A percentile compares a stretch with the other conserved stretches of the same genome.
Conservation (phyloP, 2,797 vertebrate genomes). For the Enteromius mattozi region DNA sequence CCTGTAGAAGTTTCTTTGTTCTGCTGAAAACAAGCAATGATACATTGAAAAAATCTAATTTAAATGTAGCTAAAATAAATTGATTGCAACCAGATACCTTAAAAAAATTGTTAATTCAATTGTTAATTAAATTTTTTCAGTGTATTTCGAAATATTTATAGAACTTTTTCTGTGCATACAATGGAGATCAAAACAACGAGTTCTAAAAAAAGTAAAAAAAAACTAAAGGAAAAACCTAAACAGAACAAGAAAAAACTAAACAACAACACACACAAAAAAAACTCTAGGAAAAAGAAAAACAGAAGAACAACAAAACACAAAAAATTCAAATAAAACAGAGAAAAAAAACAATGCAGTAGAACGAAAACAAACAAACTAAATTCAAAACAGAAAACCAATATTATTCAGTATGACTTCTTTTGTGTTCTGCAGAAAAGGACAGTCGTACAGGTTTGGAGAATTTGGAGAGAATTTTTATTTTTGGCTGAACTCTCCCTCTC, state of each 20-base stretch:
- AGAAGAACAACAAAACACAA: not conserved
- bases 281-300: not conserved
- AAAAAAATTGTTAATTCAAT: too few relatives aligned
- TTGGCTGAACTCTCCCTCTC: not conserved
- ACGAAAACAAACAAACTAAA: not conserved
- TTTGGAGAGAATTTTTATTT: not conserved
- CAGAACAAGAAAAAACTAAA: too few relatives aligned
- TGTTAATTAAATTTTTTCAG: too few relatives aligned
- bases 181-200: not conserved
- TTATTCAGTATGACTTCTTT: not conserved
- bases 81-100: too few relatives aligned
- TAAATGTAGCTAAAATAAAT: too few relatives aligned
- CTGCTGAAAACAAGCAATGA: not conserved
- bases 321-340: not conserved
- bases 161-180: not conserved
- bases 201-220: not conserved
- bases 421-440: not conserved
- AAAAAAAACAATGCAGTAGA: not conserved
- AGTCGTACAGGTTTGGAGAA: not conserved
- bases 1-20: not conserved
- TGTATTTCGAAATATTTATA: not conserved
- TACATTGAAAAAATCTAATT: not conserved
- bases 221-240: not conserved
- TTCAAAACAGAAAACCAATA: not conserved
- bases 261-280: not conserved